A percentile compares a stretch with the other conserved stretches of the same genome.
phyloP scores from a whole-genome alignment of 2,113 vertebrate genomes.

The Apteryx owenii region DNA sequence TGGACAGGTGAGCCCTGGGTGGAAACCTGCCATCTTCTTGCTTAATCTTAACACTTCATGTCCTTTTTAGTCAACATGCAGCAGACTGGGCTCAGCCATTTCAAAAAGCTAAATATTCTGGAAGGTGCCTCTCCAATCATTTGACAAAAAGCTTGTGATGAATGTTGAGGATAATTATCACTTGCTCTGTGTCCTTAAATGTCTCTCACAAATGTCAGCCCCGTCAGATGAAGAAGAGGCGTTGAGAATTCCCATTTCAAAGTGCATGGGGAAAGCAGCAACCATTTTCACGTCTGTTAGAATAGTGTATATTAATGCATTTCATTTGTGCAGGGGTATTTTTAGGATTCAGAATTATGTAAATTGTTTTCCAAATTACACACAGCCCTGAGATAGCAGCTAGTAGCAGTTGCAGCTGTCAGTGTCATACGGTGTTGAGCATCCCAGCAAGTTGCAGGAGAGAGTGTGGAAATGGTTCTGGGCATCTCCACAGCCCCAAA shows the following conservation, averaged over 20 bases:
- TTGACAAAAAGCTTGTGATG: constrained; percentile 24
- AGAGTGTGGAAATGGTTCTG: background rate
- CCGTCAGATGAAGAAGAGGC: background rate
- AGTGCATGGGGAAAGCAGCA: background rate
- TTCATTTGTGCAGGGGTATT: constrained; percentile 30
- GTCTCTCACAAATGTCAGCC: constrained; percentile 10
- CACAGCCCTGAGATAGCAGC: constrained; percentile 19
- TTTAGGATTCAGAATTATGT: constrained; percentile 53
- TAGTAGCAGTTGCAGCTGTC: constrained; percentile 39
- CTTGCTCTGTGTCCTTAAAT: constrained; percentile 49
- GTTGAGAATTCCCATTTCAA: background rate
- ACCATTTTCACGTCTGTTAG: background rate
- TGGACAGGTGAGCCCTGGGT: background rate
- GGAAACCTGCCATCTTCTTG: background rate
- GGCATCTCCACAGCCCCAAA: background rate
- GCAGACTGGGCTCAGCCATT: background rate
- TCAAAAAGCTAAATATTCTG: constrained; percentile 7
- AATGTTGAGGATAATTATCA: constrained; percentile 19
- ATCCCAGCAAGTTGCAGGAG: background rate
- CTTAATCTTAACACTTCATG: background rate
- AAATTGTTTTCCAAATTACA: constrained; percentile 55
- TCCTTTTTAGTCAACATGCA: background rate
- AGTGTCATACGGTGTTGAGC: background rate
- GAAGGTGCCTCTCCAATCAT: constrained; percentile 21
- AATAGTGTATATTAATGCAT: background rate